Conservation (phyloP, 2,113 vertebrate species). For the Pollimyrus isidori region DNA sequence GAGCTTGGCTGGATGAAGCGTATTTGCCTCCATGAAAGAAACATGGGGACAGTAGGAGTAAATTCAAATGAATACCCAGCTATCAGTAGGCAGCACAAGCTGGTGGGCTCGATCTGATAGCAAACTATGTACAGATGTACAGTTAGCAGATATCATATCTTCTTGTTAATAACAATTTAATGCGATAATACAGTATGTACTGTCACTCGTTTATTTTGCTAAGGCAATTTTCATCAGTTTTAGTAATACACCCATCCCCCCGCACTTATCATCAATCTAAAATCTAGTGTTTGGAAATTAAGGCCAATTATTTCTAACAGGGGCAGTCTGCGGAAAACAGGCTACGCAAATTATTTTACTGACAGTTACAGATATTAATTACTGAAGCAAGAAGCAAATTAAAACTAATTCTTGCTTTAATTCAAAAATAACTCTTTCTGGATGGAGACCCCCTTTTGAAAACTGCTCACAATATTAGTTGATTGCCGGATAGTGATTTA, state of each 20-base stretch:
- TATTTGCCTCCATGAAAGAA: conserved; percentile 4
- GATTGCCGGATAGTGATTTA: conserved; percentile 35
- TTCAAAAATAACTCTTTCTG: conserved; percentile 26
- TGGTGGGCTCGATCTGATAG: not conserved
- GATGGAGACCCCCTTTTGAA: conserved; percentile 27
- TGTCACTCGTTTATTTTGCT: not conserved
- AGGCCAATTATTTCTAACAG: conserved; percentile 9
- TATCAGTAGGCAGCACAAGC: not conserved
- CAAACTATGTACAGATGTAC: conserved; percentile 5
- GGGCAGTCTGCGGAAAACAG: not conserved
- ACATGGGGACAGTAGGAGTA: conserved; percentile 15
- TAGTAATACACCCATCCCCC: not conserved
- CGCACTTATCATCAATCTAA: not conserved
- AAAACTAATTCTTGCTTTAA: conserved; percentile 7
- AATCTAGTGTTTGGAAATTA: not conserved
- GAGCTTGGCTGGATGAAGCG: conserved; percentile 6
- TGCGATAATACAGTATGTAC: not conserved
- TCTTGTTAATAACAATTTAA: not conserved
- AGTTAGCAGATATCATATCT: not conserved
- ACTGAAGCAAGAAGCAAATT: conserved; percentile 6
- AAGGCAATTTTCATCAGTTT: not conserved
- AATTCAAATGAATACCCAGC: conserved; percentile 13
- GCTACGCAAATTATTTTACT: conserved; percentile 6
- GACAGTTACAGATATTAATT: conserved; percentile 13
- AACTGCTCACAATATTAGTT: conserved; percentile 21